A percentile compares a stretch with the other conserved stretches of the same genome.
These are phyloP conservation scores for Phyllotis vaccarum DNA, from an alignment of 2,797 vertebrate species.

Conservation along the genomic window DNA sequence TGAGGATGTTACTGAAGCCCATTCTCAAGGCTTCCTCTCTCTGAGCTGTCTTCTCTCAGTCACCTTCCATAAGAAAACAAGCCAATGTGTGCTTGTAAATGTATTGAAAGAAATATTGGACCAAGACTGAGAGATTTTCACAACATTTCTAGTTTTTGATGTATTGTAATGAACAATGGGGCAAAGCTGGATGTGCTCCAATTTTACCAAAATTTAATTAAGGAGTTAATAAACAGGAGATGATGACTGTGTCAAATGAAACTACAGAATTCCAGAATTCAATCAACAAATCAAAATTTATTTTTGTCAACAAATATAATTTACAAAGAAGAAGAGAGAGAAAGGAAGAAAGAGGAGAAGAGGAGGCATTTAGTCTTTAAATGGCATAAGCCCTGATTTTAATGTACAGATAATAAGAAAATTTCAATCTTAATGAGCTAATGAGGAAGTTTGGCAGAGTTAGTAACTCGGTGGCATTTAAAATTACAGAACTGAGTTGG, in stretches of 20 bases:
- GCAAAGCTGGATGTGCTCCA: not conserved
- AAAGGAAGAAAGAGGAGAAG: not conserved
- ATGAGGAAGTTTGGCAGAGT: not conserved
- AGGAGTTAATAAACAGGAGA: slow-evolving; percentile 2
- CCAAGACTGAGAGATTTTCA: not conserved
- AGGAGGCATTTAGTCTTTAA: too few relatives aligned
- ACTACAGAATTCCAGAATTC: not conserved
- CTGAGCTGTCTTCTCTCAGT: not conserved
- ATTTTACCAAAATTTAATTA: slow-evolving; percentile 33
- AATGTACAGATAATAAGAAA: not conserved
- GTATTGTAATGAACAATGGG: not conserved
- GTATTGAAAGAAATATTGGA: not conserved
- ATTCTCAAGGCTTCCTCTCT: not conserved
- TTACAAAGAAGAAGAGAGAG: not conserved
- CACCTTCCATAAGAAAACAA: not conserved
- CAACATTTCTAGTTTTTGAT: not conserved
- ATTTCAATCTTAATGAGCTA: not conserved
- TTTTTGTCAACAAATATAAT: slow-evolving; percentile 19
- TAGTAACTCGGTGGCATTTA: not conserved
- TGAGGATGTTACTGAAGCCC: not conserved
- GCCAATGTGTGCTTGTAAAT: not conserved
- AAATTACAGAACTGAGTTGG: not conserved
- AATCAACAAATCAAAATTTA: not conserved
- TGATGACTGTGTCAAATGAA: not conserved
- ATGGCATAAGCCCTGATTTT: not conserved